A percentile compares a stretch with the other conserved stretches of the same genome.
These are phyloP conservation scores for Tympanoctomys barrerae DNA, from an alignment of 2,797 vertebrate species.

Conservation along the genomic window DNA sequence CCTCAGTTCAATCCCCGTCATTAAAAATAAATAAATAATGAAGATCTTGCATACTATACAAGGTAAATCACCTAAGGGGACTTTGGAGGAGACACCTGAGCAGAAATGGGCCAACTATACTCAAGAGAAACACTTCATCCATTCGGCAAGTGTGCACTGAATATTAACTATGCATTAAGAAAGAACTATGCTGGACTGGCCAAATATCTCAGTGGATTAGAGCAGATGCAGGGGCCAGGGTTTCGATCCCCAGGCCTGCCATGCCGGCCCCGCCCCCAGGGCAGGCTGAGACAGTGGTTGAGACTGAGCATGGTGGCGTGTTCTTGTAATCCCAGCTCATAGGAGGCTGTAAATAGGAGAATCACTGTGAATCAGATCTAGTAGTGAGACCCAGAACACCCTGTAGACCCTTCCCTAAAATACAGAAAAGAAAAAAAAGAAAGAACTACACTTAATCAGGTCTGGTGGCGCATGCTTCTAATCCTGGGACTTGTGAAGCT, in stretches of 20 bases:
- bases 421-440: too few relatives aligned
- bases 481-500: neutral
- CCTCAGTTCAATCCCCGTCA: neutral
- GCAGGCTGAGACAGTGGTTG: too few relatives aligned
- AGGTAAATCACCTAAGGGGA: neutral
- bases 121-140: neutral
- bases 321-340: too few relatives aligned
- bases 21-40: neutral
- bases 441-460: neutral
- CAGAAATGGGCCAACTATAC: neutral
- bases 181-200: neutral
- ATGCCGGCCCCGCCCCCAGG: too few relatives aligned
- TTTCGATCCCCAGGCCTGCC: too few relatives aligned
- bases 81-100: neutral
- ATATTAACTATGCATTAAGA: neutral
- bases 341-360: too few relatives aligned
- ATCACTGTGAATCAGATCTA: too few relatives aligned
- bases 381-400: too few relatives aligned
- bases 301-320: too few relatives aligned
- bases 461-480: neutral
- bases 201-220: too few relatives aligned
- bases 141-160: slow-evolving; percentile 2
- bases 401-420: too few relatives aligned
- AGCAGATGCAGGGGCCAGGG: too few relatives aligned
- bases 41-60: neutral